These are phyloP conservation scores for Vireo altiloquus DNA, from an alignment of 2,113 vertebrate species.

Conservation along the genomic window DNA sequence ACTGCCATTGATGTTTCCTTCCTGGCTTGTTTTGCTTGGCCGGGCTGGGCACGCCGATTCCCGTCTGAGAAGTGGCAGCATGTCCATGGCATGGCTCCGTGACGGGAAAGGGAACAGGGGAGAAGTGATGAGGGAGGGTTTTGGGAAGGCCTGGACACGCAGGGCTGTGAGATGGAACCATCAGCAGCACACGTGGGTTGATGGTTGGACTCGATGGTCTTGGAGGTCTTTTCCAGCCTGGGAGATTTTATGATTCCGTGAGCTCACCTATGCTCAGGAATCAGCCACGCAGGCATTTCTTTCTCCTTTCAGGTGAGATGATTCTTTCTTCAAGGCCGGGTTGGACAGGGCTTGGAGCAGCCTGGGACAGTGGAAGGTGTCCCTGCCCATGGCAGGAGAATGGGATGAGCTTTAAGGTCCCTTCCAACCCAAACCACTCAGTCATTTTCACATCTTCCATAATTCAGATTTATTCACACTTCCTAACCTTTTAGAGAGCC, in stretches of 20 bases:
- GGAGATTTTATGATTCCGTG: background rate
- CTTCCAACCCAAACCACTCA: background rate
- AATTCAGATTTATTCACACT: background rate
- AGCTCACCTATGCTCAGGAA: background rate
- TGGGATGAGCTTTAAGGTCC: background rate
- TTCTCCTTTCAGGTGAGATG: background rate
- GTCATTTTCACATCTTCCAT: background rate
- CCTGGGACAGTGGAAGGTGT: background rate
- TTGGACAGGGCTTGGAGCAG: background rate
- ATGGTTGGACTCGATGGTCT: background rate
- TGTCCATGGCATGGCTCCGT: accelerated
- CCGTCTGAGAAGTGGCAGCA: background rate
- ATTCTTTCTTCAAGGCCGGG: background rate
- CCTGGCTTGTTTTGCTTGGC: background rate
- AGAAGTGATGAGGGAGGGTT: background rate
- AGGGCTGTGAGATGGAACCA: background rate
- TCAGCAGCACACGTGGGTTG: background rate
- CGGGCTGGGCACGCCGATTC: accelerated
- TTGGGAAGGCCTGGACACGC: background rate
- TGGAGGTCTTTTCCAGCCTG: background rate
- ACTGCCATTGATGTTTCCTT: background rate
- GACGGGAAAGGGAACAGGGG: background rate
- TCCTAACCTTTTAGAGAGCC: background rate
- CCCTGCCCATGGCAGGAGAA: background rate
- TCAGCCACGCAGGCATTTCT: background rate